Evolutionary conservation across 2,888 invertebrate genomes (phyloP).

Genomic region (Spodoptera littoralis): DNA sequence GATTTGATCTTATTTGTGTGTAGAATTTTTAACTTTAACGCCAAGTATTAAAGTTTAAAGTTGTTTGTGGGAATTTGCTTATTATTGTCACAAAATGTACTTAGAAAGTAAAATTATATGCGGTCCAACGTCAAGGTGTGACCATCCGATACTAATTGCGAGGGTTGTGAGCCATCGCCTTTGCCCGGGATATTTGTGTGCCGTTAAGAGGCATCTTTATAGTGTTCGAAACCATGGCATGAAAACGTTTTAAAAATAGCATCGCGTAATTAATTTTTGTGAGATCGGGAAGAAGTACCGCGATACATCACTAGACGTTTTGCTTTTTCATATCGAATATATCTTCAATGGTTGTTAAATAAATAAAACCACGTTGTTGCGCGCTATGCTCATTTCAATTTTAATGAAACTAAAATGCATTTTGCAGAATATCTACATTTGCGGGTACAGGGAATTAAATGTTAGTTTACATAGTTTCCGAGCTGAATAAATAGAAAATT

Average conservation of each 20-base stretch:
- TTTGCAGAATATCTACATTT: no score
- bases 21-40: constrained; percentile 66
- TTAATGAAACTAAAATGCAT: no score
- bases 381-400: no score
- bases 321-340: constrained; percentile 35
- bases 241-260: constrained; percentile 77
- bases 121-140: constrained; percentile 85
- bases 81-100: constrained; percentile 86
- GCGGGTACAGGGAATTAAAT: no score
- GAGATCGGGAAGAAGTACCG: constrained; percentile 38
- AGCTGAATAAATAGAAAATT: neutral
- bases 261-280: constrained; percentile 57
- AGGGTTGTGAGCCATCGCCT: constrained; percentile 74
- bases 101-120: constrained; percentile 87
- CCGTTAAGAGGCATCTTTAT: constrained; percentile 79
- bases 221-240: constrained; percentile 72
- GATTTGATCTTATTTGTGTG: constrained; percentile 80
- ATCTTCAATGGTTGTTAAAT: constrained; percentile 28
- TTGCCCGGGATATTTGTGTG: constrained; percentile 79
- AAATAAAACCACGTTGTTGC: constrained; percentile 7
- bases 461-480: no score
- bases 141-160: constrained; percentile 88
- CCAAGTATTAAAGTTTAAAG: constrained; percentile 61
- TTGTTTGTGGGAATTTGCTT: constrained; percentile 60
- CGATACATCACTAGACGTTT: constrained; percentile 42